These are phyloP conservation scores for Amphibalanus amphitrite DNA, from an alignment of 1,140 invertebrate genomes.

Conservation along the genomic window DNA sequence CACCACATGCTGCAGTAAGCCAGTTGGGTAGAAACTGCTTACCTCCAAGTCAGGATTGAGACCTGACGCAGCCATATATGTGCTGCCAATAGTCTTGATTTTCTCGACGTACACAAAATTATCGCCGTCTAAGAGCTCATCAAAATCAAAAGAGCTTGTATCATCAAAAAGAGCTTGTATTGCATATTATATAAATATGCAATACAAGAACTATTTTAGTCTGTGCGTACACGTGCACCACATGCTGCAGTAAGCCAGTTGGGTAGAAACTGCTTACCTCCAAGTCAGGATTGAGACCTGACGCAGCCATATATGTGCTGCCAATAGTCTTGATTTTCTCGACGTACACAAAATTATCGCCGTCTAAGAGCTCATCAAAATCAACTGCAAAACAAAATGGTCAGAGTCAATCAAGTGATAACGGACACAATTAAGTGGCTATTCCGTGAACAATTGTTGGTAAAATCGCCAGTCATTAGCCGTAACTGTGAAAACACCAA, in stretches of 20 bases:
- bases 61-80: constrained; percentile 98
- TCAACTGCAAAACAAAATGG: constrained; percentile 45
- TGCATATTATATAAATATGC: no score
- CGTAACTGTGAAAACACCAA: no score
- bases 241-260: no score
- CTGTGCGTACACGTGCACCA: no score
- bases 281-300: constrained; percentile 69
- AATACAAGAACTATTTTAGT: no score
- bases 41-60: constrained; percentile 58
- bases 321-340: constrained; percentile 99
- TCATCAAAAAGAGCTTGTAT: no score
- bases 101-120: constrained; percentile 88
- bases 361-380: constrained; percentile 80
- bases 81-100: constrained; percentile 91
- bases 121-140: constrained; percentile 73
- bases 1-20: no score
- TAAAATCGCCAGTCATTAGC: no score
- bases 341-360: constrained; percentile 70
- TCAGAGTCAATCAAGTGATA: no score
- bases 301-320: constrained; percentile 93
- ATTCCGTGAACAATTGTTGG: no score
- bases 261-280: constrained; percentile 29
- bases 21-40: constrained; percentile 16
- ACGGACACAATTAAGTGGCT: no score
- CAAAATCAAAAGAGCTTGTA: no score